Evolutionary conservation across 2,888 invertebrate genomes (phyloP).

Genomic region (Chymomyza caudatula): DNA sequence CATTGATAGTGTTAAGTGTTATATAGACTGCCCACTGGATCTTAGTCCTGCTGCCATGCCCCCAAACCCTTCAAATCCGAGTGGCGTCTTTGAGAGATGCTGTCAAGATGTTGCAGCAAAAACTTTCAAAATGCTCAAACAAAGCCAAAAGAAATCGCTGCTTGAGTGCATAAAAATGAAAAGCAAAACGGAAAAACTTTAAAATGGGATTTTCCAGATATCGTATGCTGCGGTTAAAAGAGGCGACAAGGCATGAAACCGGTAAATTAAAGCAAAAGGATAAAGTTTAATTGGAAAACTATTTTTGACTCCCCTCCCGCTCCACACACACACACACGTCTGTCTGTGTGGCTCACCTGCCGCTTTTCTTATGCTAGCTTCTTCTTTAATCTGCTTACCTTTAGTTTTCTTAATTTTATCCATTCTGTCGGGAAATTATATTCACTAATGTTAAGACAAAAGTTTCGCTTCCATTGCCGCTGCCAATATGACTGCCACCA

Average conservation of each 20-base stretch:
- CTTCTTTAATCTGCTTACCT: conserved; percentile 70
- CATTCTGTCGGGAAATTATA: conserved; percentile 64
- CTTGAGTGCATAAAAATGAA: conserved; percentile 26
- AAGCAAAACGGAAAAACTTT: conserved; percentile 55
- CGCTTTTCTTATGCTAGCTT: conserved; percentile 17
- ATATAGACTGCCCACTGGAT: too few relatives aligned
- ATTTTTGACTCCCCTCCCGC: conserved; percentile 51
- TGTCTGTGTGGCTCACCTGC: conserved; percentile 7
- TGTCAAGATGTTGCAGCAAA: conserved; percentile 21
- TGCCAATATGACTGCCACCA: conserved; percentile 60
- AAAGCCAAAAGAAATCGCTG: conserved; percentile 52
- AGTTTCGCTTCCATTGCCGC: conserved; percentile 69
- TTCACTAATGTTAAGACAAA: conserved; percentile 62
- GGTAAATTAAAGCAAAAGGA: conserved; percentile 78
- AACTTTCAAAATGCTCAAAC: conserved; percentile 29
- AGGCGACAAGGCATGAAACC: conserved; percentile 78
- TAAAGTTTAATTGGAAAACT: conserved; percentile 79
- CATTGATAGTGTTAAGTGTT: too few relatives aligned
- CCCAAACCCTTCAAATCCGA: neutral
- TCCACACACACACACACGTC: neutral
- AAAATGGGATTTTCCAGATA: conserved; percentile 59
- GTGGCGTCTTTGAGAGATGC: conserved; percentile 4
- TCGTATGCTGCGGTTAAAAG: conserved; percentile 73
- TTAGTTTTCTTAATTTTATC: conserved; percentile 72
- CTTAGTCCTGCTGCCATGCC: too few relatives aligned